Evolutionary conservation across 1,140 invertebrate genomes (phyloP).

Genomic region (Caenorhabditis inopinata): DNA sequence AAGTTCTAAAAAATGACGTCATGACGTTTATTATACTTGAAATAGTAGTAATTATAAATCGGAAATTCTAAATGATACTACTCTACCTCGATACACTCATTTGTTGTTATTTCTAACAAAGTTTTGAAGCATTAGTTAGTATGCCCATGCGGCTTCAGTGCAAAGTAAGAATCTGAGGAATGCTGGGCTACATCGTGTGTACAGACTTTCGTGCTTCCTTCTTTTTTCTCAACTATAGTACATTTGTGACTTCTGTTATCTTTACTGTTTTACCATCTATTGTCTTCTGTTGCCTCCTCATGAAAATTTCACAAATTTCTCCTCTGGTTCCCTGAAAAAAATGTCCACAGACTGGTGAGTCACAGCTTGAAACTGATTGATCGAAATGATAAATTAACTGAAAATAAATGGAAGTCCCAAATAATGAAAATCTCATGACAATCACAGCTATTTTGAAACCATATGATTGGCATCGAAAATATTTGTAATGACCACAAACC

Average conservation of each 20-base stretch:
- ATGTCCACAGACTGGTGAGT: neutral
- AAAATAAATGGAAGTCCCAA: neutral
- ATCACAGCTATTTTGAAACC: constrained; percentile 20
- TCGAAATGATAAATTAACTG: constrained; percentile 3
- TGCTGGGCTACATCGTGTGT: neutral
- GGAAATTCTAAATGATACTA: too few species aligned
- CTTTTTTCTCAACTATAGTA: constrained; percentile 7
- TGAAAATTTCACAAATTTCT: neutral
- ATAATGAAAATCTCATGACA: constrained; percentile 1
- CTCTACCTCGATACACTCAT: too few species aligned
- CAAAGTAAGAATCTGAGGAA: neutral
- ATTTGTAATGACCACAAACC: neutral
- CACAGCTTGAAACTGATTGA: neutral
- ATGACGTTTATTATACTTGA: too few species aligned
- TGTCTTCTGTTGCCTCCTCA: neutral
- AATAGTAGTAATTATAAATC: too few species aligned
- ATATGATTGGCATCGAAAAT: neutral
- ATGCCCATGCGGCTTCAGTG: too few species aligned
- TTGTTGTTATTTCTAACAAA: neutral
- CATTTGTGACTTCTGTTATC: neutral
- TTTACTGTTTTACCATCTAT: neutral
- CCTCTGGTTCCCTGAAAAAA: neutral
- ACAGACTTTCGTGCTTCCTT: neutral
- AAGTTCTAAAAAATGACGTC: too few species aligned
- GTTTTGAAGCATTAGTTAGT: neutral